Conservation (phyloP, 2,113 vertebrate genomes). For the Strigops habroptila region DNA sequence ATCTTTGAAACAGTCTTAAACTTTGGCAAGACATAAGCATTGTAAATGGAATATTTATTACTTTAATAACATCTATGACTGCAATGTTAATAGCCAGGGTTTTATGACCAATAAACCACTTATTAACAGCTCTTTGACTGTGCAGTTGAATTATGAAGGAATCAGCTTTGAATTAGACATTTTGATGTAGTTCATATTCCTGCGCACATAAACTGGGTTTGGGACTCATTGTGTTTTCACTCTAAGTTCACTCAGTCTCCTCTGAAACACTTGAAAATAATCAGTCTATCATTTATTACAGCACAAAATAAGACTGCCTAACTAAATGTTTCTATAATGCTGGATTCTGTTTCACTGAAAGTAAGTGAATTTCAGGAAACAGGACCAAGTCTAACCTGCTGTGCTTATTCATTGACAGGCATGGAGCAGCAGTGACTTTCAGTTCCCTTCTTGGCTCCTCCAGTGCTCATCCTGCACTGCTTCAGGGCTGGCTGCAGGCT, state of each 20-base stretch:
- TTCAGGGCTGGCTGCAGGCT: rapidly evolving
- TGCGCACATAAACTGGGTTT: background rate
- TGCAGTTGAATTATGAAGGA: background rate
- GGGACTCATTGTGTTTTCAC: background rate
- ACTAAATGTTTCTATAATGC: background rate
- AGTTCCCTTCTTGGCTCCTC: background rate
- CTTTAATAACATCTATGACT: constrained; percentile 2
- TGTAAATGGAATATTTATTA: background rate
- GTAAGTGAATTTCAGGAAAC: background rate
- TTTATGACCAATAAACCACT: background rate
- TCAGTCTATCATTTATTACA: background rate
- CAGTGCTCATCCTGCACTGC: rapidly evolving
- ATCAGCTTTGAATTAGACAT: background rate
- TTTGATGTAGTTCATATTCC: background rate
- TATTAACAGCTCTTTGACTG: background rate
- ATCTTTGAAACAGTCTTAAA: background rate
- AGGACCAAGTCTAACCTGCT: rapidly evolving
- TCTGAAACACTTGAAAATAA: background rate
- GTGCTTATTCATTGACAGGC: rapidly evolving
- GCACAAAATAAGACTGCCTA: background rate
- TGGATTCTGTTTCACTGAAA: background rate
- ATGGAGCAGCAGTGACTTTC: too few species aligned
- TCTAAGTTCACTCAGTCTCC: background rate
- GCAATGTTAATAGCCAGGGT: background rate
- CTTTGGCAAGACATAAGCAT: background rate